Conservation (phyloP, 2,113 vertebrate genomes). For the Megaceryle maxima region DNA sequence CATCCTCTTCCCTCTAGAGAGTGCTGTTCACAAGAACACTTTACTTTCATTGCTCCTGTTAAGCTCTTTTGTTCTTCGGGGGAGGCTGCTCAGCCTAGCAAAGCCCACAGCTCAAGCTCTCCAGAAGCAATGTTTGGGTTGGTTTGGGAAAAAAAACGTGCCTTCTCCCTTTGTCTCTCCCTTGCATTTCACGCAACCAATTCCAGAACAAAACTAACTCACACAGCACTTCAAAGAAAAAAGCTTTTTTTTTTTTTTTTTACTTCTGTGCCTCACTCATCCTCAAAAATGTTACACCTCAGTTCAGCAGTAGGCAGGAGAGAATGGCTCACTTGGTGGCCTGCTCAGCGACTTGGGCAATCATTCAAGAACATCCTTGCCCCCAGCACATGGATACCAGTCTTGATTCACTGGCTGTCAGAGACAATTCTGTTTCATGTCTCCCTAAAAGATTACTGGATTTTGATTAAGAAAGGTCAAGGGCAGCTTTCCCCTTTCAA, state of each 20-base stretch:
- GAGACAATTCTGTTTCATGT: neutral
- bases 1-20: slow-evolving; percentile 29
- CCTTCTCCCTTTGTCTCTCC: neutral
- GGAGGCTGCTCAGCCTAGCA: neutral
- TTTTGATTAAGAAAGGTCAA: slow-evolving; percentile 56
- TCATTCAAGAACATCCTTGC: neutral
- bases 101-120: neutral
- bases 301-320: neutral
- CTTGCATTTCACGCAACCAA: accelerated
- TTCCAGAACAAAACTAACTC: neutral
- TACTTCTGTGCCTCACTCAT: neutral
- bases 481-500: neutral
- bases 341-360: neutral
- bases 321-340: neutral
- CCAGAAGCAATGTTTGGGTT: neutral
- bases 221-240: neutral
- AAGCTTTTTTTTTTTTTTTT: neutral
- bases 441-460: slow-evolving; percentile 39
- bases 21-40: neutral
- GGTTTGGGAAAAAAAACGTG: neutral
- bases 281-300: accelerated
- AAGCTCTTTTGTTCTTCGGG: slow-evolving; percentile 21
- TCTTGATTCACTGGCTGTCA: slow-evolving; percentile 32
- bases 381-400: neutral
- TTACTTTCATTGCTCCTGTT: slow-evolving; percentile 29